These are phyloP conservation scores for Melieria picta DNA, from an alignment of 2,888 invertebrate species.

Conservation along the genomic window DNA sequence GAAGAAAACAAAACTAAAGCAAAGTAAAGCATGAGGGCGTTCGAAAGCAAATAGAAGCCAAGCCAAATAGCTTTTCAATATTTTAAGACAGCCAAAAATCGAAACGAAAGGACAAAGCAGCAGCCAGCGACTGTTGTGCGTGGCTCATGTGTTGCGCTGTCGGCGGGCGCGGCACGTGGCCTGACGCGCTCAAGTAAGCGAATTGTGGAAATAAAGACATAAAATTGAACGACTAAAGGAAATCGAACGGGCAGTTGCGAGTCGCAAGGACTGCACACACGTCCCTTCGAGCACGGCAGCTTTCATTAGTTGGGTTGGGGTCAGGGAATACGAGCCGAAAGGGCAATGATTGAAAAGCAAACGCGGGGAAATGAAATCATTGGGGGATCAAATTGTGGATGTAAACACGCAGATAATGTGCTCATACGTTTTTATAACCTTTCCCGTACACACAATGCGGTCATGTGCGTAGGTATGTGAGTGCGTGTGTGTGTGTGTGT, in stretches of 20 bases:
- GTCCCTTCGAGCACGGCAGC: background rate
- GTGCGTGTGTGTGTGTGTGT: slow-evolving; percentile 7
- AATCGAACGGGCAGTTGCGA: slow-evolving; percentile 27
- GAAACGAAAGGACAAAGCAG: background rate
- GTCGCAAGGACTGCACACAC: background rate
- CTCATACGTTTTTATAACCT: slow-evolving; percentile 50
- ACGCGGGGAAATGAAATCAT: slow-evolving; percentile 44
- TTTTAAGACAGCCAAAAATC: slow-evolving; percentile 31
- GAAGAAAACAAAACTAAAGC: background rate
- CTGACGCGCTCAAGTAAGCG: background rate
- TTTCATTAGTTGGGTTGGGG: background rate
- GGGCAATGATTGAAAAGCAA: slow-evolving; percentile 11
- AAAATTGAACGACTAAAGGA: slow-evolving; percentile 1
- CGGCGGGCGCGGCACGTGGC: no score
- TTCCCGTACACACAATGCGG: background rate
- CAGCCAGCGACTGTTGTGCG: background rate
- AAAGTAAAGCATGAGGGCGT: slow-evolving; percentile 11
- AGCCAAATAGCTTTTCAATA: slow-evolving; percentile 31
- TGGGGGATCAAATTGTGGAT: slow-evolving; percentile 58
- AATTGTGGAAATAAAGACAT: background rate
- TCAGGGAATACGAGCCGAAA: no score
- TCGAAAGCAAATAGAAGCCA: background rate
- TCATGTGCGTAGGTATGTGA: background rate
- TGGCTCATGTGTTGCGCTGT: no score
- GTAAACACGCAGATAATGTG: slow-evolving; percentile 61